These are phyloP conservation scores for Bombus picipes DNA, from an alignment of 1,140 invertebrate genomes.

Conservation along the genomic window DNA sequence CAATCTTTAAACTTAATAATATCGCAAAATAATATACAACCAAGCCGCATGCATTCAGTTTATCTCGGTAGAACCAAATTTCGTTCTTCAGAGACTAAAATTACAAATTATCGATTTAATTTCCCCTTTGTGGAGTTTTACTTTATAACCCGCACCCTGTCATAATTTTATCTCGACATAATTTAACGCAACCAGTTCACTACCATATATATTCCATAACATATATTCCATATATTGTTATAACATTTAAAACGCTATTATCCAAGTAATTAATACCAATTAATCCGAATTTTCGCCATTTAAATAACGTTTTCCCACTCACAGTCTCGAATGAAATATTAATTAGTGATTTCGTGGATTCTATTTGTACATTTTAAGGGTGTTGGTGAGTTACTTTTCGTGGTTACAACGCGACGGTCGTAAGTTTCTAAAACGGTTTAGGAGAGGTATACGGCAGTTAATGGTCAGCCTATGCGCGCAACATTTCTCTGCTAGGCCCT, in stretches of 20 bases:
- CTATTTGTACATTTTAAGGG: no score
- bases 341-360: neutral
- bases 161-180: neutral
- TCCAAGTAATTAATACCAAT: neutral
- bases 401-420: neutral
- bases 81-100: neutral
- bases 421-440: slow-evolving; percentile 46
- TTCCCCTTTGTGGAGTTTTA: neutral
- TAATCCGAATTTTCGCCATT: neutral
- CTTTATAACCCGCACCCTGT: neutral
- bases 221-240: neutral
- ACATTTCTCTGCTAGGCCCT: slow-evolving; percentile 64
- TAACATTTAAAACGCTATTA: neutral
- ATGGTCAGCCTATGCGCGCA: slow-evolving; percentile 70
- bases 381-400: slow-evolving; percentile 37
- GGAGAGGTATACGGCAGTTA: slow-evolving; percentile 64
- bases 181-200: neutral
- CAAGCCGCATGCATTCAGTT: neutral
- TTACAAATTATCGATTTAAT: neutral
- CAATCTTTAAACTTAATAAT: neutral
- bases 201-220: neutral
- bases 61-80: neutral
- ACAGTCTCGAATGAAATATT: no score
- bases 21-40: neutral
- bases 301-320: neutral